Evolutionary conservation across 1,140 invertebrate genomes (phyloP).

Genomic region (Chymomyza costata): DNA sequence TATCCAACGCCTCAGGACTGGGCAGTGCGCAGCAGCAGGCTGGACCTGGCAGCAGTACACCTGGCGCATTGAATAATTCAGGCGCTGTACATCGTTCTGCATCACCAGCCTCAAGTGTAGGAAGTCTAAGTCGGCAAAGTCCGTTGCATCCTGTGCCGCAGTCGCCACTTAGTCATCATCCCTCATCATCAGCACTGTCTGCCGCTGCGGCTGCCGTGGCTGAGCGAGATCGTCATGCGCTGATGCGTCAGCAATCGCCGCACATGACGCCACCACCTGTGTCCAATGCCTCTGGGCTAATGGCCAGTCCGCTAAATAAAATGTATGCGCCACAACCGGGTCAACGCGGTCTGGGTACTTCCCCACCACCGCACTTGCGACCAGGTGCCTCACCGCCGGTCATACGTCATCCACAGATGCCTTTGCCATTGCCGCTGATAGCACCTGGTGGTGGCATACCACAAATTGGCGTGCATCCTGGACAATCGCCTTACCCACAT

Average conservation of each 20-base stretch:
- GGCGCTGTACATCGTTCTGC: constrained; percentile 64
- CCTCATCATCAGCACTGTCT: constrained; percentile 65
- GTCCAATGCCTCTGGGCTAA: constrained; percentile 74
- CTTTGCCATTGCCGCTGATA: constrained; percentile 67
- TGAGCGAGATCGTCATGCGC: constrained; percentile 72
- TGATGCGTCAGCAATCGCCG: constrained; percentile 74
- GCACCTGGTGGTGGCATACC: constrained; percentile 65
- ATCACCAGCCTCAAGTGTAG: constrained; percentile 64
- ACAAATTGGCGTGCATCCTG: constrained; percentile 72
- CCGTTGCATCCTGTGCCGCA: constrained; percentile 71
- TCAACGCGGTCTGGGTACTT: constrained; percentile 67
- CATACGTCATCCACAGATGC: constrained; percentile 74
- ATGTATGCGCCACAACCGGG: constrained; percentile 71
- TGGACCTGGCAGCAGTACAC: constrained; percentile 46
- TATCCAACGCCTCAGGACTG: constrained; percentile 33
- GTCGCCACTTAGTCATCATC: constrained; percentile 66
- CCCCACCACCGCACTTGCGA: constrained; percentile 73
- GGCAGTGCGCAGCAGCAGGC: constrained; percentile 20
- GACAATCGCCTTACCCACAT: constrained; percentile 73
- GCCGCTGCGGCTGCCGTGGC: constrained; percentile 67
- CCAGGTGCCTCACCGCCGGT: constrained; percentile 74
- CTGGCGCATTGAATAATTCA: constrained; percentile 43
- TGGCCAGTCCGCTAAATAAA: constrained; percentile 74
- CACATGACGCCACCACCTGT: constrained; percentile 75
- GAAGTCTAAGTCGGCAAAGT: constrained; percentile 71